A percentile compares a stretch with the other conserved stretches of the same genome.
These are phyloP conservation scores for Ateles fusciceps DNA, from an alignment of 2,797 vertebrate species.

Conservation along the genomic window DNA sequence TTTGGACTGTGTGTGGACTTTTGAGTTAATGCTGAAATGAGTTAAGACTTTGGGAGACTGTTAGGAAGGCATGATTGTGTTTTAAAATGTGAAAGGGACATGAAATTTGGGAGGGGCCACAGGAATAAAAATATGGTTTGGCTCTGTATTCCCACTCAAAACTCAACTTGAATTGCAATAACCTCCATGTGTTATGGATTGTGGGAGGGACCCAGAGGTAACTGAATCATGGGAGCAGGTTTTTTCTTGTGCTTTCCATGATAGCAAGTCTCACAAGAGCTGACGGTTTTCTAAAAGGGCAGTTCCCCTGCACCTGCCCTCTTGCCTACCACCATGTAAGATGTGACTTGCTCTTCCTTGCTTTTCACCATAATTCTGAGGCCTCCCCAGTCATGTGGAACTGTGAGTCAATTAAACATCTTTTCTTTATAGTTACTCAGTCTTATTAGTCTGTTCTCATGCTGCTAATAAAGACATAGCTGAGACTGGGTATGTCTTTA, in stretches of 20 bases:
- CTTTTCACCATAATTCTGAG: neutral
- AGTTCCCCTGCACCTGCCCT: neutral
- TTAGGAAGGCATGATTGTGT: neutral
- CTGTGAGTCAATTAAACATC: neutral
- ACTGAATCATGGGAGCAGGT: neutral
- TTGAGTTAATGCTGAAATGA: neutral
- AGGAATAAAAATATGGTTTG: neutral
- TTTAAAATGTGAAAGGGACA: neutral
- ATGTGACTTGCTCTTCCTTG: neutral
- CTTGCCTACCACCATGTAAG: neutral
- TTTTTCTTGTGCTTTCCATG: neutral
- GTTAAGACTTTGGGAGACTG: neutral
- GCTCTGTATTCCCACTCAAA: neutral
- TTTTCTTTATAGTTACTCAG: neutral
- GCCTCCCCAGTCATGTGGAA: neutral
- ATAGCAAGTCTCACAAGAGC: neutral
- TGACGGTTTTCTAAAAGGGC: neutral
- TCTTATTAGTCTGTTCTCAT: neutral
- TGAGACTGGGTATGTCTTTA: neutral
- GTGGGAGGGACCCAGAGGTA: neutral
- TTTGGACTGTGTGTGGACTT: neutral
- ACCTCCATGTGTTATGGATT: neutral
- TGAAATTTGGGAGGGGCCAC: neutral
- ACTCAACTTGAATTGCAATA: neutral
- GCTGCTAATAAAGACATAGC: neutral